A percentile compares a stretch with the other conserved stretches of the same genome.
These are phyloP conservation scores for Heterodera carotae DNA, from an alignment of 1,140 invertebrate species.

Conservation along the genomic window DNA sequence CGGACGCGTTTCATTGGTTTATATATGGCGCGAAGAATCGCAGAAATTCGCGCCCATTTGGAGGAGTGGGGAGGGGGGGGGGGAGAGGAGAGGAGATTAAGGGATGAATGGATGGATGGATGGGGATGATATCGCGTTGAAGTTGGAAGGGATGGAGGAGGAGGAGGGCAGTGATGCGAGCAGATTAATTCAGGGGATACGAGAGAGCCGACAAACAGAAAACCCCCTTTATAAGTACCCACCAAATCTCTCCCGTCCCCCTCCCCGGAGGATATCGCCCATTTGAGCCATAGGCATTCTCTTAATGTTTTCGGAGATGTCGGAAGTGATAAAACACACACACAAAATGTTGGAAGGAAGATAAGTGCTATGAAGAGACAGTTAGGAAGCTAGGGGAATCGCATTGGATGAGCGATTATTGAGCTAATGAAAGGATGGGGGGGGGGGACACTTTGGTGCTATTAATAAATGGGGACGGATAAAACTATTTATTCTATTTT, in stretches of 20 bases:
- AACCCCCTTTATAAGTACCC: too few relatives aligned
- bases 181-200: too few relatives aligned
- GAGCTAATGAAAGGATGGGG: neutral
- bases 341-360: too few relatives aligned
- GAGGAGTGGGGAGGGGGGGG: neutral
- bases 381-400: neutral
- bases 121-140: neutral
- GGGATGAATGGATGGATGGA: neutral
- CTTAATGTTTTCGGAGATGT: too few relatives aligned
- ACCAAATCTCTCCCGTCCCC: too few relatives aligned
- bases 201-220: too few relatives aligned
- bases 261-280: neutral
- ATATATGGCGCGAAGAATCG: slow-evolving; percentile 9
- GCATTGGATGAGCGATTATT: neutral
- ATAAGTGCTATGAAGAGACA: neutral
- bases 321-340: too few relatives aligned
- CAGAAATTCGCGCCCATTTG: neutral
- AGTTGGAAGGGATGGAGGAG: too few relatives aligned
- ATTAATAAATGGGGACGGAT: neutral
- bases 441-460: neutral
- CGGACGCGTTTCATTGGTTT: slow-evolving; percentile 11
- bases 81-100: neutral
- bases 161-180: too few relatives aligned
- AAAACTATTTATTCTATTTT: neutral
- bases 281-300: too few relatives aligned